Evolutionary conservation across 2,113 vertebrate species (phyloP).

Genomic region (Pao palembangensis): DNA sequence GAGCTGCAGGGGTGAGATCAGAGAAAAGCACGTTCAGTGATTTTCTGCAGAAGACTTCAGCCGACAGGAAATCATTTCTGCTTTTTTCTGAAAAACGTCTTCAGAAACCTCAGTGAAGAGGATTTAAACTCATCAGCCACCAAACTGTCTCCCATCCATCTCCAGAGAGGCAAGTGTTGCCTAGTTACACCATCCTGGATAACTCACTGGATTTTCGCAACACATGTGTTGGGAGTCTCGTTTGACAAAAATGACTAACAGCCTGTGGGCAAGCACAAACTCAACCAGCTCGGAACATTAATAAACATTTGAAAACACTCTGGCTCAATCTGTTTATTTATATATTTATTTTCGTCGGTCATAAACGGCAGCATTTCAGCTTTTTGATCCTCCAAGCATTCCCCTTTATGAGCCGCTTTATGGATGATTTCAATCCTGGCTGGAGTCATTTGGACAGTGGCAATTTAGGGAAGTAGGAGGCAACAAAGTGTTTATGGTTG

Average conservation of each 20-base stretch:
- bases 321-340: neutral
- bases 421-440: neutral
- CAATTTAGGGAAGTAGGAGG: neutral
- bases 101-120: neutral
- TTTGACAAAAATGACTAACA: neutral
- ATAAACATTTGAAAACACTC: neutral
- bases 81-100: neutral
- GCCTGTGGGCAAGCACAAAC: neutral
- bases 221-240: neutral
- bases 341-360: neutral
- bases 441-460: neutral
- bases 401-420: neutral
- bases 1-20: constrained; percentile 73
- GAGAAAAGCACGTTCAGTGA: neutral
- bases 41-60: neutral
- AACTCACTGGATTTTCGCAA: neutral
- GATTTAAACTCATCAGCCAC: neutral
- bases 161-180: neutral
- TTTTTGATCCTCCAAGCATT: neutral
- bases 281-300: neutral
- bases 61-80: too few species aligned
- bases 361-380: neutral
- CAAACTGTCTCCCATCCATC: neutral
- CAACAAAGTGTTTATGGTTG: neutral
- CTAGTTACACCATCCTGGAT: neutral